These are phyloP conservation scores for Arion vulgaris DNA, from an alignment of 1,140 invertebrate species.

Conservation along the genomic window DNA sequence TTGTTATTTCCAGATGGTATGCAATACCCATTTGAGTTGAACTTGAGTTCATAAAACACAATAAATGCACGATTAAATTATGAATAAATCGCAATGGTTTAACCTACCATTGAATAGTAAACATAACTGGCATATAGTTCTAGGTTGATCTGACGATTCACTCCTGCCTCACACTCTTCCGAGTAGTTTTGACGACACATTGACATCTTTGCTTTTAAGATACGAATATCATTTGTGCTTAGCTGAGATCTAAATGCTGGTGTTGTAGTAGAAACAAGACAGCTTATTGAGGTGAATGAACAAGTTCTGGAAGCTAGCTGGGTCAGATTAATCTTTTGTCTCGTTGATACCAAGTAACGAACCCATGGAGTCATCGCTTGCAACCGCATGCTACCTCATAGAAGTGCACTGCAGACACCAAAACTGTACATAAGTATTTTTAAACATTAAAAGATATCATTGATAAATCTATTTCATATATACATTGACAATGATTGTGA, in stretches of 20 bases:
- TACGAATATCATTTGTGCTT: background rate
- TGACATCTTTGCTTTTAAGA: background rate
- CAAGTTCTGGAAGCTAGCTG: background rate
- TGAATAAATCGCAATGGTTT: background rate
- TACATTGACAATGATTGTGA: too few species aligned
- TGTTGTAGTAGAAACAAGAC: background rate
- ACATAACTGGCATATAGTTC: constrained; percentile 87
- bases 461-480: too few species aligned
- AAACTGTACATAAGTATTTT: too few species aligned
- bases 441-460: too few species aligned
- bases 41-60: too few species aligned
- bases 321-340: background rate
- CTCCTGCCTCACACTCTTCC: constrained; percentile 80
- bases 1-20: too few species aligned
- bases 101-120: constrained; percentile 86
- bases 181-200: constrained; percentile 82
- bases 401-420: background rate
- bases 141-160: constrained; percentile 91
- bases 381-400: background rate
- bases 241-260: background rate
- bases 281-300: background rate
- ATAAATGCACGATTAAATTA: too few species aligned
- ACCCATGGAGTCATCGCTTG: background rate
- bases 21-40: too few species aligned
- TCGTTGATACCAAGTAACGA: background rate